A percentile compares a stretch with the other conserved stretches of the same genome.
Conservation (phyloP, 1,140 invertebrate species). For the Aphelenchoides avenae region DNA sequence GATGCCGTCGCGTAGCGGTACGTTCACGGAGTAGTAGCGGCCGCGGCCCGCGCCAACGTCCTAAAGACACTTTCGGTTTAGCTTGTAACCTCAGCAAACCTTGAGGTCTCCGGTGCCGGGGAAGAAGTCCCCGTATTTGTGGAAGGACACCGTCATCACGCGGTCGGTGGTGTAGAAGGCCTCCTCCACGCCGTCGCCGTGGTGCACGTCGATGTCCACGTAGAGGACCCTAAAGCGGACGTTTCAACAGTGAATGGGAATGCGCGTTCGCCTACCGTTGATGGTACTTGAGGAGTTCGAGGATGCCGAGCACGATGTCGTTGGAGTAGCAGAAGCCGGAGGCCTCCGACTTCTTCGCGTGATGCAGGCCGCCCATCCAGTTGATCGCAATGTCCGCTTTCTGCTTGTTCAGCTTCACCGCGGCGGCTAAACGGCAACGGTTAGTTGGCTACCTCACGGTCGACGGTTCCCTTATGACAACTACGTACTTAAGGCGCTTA, state of each 20-base stretch:
- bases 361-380: slow-evolving; percentile 94
- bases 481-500: too few relatives aligned
- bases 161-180: slow-evolving; percentile 85
- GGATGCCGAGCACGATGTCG: slow-evolving; percentile 90
- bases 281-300: slow-evolving; percentile 74
- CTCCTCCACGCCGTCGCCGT: slow-evolving; percentile 86
- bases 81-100: slow-evolving; percentile 58
- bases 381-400: slow-evolving; percentile 95
- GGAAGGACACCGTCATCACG: slow-evolving; percentile 86
- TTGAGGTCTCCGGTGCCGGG: slow-evolving; percentile 80
- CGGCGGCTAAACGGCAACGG: slow-evolving; percentile 76
- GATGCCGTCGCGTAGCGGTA: slow-evolving; percentile 64
- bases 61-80: slow-evolving; percentile 70
- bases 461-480: too few relatives aligned
- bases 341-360: slow-evolving; percentile 89
- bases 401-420: slow-evolving; percentile 89
- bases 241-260: slow-evolving; percentile 61
- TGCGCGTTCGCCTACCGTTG: slow-evolving; percentile 28
- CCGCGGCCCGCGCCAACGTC: slow-evolving; percentile 65
- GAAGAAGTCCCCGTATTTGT: slow-evolving; percentile 88
- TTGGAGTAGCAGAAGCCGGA: slow-evolving; percentile 96
- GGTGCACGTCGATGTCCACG: slow-evolving; percentile 87
- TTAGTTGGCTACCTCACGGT: too few relatives aligned
- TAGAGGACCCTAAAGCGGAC: slow-evolving; percentile 69
- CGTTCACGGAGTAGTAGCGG: slow-evolving; percentile 64